phyloP scores from a whole-genome alignment of 2,888 invertebrate genomes.

The Protula sp. region DNA sequence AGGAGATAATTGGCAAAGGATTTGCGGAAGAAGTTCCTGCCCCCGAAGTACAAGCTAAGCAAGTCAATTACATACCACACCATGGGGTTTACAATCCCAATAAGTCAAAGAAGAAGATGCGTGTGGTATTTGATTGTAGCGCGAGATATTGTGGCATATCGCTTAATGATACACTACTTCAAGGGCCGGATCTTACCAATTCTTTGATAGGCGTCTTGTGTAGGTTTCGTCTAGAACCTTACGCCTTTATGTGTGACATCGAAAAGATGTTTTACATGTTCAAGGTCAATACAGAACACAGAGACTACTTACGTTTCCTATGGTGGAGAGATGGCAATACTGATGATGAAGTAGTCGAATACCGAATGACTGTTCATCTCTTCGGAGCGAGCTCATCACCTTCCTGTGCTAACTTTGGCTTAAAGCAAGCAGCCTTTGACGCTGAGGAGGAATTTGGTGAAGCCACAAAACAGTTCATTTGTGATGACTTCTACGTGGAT shows the following conservation, averaged over 20 bases:
- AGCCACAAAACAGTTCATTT: constrained; percentile 11
- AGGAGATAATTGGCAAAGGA: constrained; percentile 3
- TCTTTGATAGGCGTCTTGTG: constrained; percentile 11
- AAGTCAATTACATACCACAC: constrained; percentile 14
- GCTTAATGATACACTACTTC: constrained; percentile 11
- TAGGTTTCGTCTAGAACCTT: constrained; percentile 5
- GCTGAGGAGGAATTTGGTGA: background rate
- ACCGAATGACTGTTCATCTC: constrained; percentile 14
- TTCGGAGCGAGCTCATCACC: constrained; percentile 12
- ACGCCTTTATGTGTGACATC: constrained; percentile 12
- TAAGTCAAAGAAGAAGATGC: constrained; percentile 13
- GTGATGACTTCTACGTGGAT: constrained; percentile 20
- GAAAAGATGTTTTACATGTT: constrained; percentile 16
- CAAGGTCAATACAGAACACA: constrained; percentile 2
- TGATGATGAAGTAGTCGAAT: background rate
- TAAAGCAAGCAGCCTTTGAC: background rate
- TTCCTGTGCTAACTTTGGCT: constrained; percentile 7
- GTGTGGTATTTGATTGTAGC: constrained; percentile 15
- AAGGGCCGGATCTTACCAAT: constrained; percentile 16
- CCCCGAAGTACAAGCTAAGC: background rate
- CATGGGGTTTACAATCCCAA: constrained; percentile 15
- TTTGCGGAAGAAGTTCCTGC: constrained; percentile 3
- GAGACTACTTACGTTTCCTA: constrained; percentile 11
- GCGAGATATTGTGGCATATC: constrained; percentile 6
- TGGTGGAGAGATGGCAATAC: constrained; percentile 11